phyloP scores from a whole-genome alignment of 2,113 vertebrate species.

The Aegithalos caudatus region DNA sequence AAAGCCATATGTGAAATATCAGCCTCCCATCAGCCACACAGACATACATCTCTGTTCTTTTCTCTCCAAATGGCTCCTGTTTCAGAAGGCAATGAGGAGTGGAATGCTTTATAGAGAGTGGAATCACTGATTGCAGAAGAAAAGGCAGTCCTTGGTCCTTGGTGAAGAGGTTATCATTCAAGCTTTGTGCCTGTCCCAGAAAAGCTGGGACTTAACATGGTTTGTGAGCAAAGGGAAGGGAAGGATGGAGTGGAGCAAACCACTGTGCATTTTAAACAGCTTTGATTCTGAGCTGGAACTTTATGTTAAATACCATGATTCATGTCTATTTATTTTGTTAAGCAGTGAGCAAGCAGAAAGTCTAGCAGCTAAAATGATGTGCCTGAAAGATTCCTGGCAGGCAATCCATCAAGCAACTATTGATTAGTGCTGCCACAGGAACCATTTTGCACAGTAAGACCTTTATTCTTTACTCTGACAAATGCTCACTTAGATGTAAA shows the following conservation, averaged over 20 bases:
- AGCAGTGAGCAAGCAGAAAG: slow-evolving; percentile 73
- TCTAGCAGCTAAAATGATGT: slow-evolving; percentile 65
- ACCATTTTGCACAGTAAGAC: slow-evolving; percentile 55
- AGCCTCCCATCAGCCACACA: not conserved
- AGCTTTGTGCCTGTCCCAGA: not conserved
- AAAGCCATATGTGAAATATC: slow-evolving; percentile 19
- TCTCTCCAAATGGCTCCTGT: not conserved
- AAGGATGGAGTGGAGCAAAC: not conserved
- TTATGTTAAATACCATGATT: slow-evolving; percentile 63
- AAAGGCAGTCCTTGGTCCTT: not conserved
- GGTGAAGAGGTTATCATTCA: slow-evolving; percentile 12
- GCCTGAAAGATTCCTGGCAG: slow-evolving; percentile 64
- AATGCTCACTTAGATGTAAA: slow-evolving; percentile 43
- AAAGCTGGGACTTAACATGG: not conserved
- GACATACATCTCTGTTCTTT: not conserved
- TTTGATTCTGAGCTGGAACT: slow-evolving; percentile 43
- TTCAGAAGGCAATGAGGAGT: not conserved
- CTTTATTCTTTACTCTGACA: slow-evolving; percentile 54
- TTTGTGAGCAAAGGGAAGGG: not conserved
- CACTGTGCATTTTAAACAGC: slow-evolving; percentile 51
- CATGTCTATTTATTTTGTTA: slow-evolving; percentile 70
- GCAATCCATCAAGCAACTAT: slow-evolving; percentile 66
- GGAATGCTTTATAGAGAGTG: not conserved
- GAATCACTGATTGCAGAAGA: not conserved
- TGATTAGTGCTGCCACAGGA: slow-evolving; percentile 54